Percentiles rank a stretch among this genome's conserved stretches.
These are phyloP conservation scores for Sparidentex hasta DNA, from an alignment of 2,797 vertebrate genomes.

Conservation along the genomic window DNA sequence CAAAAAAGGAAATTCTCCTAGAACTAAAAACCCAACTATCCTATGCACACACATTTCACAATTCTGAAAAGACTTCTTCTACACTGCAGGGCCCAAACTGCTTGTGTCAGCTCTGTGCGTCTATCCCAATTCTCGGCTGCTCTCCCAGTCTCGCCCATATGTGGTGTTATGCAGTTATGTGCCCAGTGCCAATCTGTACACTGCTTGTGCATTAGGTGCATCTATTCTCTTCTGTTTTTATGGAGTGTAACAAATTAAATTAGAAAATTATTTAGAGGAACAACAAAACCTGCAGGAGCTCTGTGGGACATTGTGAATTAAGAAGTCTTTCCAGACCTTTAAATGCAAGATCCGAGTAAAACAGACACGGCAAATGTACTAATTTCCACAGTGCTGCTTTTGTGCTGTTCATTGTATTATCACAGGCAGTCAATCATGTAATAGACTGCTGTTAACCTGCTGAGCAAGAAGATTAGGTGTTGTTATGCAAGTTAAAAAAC, in stretches of 20 bases:
- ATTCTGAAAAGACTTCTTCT: background rate
- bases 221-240: constrained; percentile 48
- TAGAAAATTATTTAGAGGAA: constrained; percentile 51
- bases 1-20: background rate
- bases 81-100: constrained; percentile 29
- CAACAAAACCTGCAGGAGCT: constrained; percentile 58
- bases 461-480: constrained; percentile 51
- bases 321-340: constrained; percentile 51
- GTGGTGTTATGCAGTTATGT: constrained; percentile 27
- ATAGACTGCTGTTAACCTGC: constrained; percentile 68
- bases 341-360: constrained; percentile 33
- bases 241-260: constrained; percentile 59
- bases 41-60: background rate
- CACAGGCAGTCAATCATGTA: constrained; percentile 68
- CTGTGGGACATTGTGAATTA: constrained; percentile 52
- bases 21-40: background rate
- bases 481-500: constrained; percentile 32
- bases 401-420: constrained; percentile 44
- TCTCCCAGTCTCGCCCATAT: constrained; percentile 27
- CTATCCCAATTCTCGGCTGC: constrained; percentile 24
- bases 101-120: constrained; percentile 47
- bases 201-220: constrained; percentile 35
- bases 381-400: constrained; percentile 49
- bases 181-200: constrained; percentile 9
- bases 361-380: constrained; percentile 40